These are phyloP conservation scores for Xiphophorus couchianus DNA, from an alignment of 2,113 vertebrate species.

Conservation along the genomic window DNA sequence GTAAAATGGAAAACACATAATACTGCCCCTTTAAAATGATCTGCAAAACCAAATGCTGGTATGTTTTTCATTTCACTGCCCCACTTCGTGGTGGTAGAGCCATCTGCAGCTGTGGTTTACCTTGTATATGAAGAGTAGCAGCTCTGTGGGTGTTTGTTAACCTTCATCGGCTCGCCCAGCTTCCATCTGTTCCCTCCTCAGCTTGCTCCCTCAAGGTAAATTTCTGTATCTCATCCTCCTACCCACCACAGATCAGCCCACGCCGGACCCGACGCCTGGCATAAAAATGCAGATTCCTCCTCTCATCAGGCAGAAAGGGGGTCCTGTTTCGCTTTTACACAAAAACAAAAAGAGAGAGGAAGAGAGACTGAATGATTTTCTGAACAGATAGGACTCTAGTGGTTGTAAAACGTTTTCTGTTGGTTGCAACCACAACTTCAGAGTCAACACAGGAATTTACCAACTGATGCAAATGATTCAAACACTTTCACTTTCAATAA, in stretches of 20 bases:
- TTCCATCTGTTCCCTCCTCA: slow-evolving; percentile 56
- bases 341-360: slow-evolving; percentile 40
- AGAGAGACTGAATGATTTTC: slow-evolving; percentile 5
- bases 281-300: slow-evolving; percentile 14
- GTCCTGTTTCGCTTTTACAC: slow-evolving; percentile 26
- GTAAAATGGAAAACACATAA: no score
- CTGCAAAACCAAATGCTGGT: slow-evolving; percentile 47
- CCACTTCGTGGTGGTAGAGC: slow-evolving; percentile 15
- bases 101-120: slow-evolving; percentile 11
- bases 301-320: slow-evolving; percentile 5
- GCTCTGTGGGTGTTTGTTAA: slow-evolving; percentile 32
- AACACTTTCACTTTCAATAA: not conserved
- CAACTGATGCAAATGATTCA: not conserved
- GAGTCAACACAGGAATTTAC: not conserved
- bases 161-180: slow-evolving; percentile 41
- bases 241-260: slow-evolving; percentile 53
- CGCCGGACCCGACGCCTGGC: slow-evolving; percentile 22
- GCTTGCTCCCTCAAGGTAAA: slow-evolving; percentile 55
- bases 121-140: slow-evolving; percentile 6
- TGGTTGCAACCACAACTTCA: not conserved
- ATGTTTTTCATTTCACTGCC: slow-evolving; percentile 33
- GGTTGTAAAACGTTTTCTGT: not conserved
- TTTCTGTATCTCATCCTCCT: slow-evolving; percentile 46
- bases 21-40: not conserved
- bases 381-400: not conserved